Evolutionary conservation across 2,888 invertebrate genomes (phyloP).

Genomic region (Xestia ashworthii): DNA sequence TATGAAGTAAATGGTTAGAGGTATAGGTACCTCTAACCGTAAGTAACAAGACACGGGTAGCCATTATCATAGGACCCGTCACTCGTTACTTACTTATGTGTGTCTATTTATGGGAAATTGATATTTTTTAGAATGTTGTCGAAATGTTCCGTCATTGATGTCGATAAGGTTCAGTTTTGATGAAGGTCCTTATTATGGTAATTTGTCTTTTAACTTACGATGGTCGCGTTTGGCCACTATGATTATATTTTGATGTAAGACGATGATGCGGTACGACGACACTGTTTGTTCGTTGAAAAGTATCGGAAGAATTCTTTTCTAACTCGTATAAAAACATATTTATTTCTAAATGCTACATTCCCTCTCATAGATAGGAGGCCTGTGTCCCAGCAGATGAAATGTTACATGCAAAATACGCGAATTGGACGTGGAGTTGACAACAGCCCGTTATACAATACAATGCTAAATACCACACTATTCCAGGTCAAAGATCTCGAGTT

Average conservation of each 20-base stretch:
- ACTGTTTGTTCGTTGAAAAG: background rate
- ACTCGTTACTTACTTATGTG: slow-evolving; percentile 34
- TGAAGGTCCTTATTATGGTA: background rate
- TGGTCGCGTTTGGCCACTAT: background rate
- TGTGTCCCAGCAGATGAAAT: no score
- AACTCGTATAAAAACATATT: background rate
- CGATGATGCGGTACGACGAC: background rate
- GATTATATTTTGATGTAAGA: background rate
- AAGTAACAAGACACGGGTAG: background rate
- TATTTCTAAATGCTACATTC: background rate
- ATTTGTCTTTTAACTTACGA: background rate
- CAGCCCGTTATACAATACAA: no score
- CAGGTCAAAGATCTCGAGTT: no score
- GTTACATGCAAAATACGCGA: no score
- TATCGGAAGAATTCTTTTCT: background rate
- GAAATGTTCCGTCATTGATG: background rate
- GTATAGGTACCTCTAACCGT: background rate
- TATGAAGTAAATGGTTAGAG: slow-evolving; percentile 50
- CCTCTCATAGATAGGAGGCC: no score
- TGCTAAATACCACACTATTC: no score
- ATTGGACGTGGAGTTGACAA: no score
- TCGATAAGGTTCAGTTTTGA: slow-evolving; percentile 4
- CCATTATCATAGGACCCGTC: slow-evolving; percentile 43
- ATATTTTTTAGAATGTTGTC: slow-evolving; percentile 39
- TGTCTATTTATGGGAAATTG: slow-evolving; percentile 32